Base-by-base conservation (phyloP, 2,797 vertebrate genomes). In the Vultur gryphus region DNA sequence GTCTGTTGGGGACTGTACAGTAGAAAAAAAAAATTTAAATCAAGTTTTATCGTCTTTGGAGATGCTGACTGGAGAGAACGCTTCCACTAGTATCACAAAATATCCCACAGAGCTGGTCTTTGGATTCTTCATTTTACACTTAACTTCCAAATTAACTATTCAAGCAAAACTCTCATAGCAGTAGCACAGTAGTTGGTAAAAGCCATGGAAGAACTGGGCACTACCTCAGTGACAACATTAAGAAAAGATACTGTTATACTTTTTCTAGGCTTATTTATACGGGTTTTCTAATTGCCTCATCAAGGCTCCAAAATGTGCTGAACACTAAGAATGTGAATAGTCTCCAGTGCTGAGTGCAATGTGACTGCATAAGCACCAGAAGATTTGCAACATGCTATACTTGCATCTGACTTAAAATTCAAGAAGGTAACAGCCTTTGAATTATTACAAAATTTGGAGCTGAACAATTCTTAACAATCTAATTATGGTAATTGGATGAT, bases 401-500 rank as follows among this genome's bases (percentile, higher is more conserved):
- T 84, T 69, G 58, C 76, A 78, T 82, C 77, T 72, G 81, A 91
- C 91, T 95, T 94, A 72, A 91, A 84, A 97, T 87, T 92, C 92
- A 93, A 66, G 58, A 88, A 70, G 88, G 87, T 81, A 95, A 62
- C 41, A 35, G 85, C 10, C 70, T 87, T 77, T 91, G 84, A 94
- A 94, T 93, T 88, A 93, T 89, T 89, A 90, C 43, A 87, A 86
- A 92, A 79, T 86, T 88, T 85, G 78, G 26, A 87, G 76, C 55
- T 57, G 89, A 96, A 89, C 83, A 94, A 88, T 91, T 93, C 76
- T 82, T 94, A 96, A 95, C 80, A 90, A 91, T 95, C 75, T 92
- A 90, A 95, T 96, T 97, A 95, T 69, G n/a, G 71, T 94, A 96
- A 95, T 76, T 84, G 80, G 67, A 82, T 95, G 69, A 80, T 88